phyloP scores from a whole-genome alignment of 2,113 vertebrate species.

The Petaurus breviceps region DNA sequence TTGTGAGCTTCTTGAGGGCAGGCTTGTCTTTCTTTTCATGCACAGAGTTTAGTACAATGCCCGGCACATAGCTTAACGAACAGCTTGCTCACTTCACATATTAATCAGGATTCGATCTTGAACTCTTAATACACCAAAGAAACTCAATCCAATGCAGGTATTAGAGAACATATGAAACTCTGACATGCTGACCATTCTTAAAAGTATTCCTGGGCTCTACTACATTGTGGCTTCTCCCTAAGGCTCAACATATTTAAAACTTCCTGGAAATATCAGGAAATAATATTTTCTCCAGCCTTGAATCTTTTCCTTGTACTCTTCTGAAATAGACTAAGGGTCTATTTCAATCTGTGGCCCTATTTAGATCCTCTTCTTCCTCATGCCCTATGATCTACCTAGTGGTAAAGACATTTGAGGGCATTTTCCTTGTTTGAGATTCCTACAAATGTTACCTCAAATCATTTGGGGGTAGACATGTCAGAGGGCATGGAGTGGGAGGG shows the following conservation, averaged over 20 bases:
- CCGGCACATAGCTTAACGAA: neutral
- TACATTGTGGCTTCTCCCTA: neutral
- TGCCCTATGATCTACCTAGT: neutral
- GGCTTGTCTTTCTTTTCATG: no score
- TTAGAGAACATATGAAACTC: neutral
- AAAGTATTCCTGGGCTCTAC: neutral
- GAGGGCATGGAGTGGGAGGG: neutral
- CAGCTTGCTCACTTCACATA: neutral
- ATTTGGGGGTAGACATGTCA: neutral
- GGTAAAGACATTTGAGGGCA: neutral
- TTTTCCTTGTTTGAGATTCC: neutral
- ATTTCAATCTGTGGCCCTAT: neutral
- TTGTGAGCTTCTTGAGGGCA: neutral
- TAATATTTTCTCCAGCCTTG: neutral
- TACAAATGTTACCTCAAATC: neutral
- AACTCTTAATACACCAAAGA: neutral
- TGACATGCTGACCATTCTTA: neutral
- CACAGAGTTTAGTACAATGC: neutral
- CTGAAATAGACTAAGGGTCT: neutral
- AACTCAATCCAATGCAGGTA: neutral
- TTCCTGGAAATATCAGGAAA: neutral
- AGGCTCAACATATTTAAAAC: neutral
- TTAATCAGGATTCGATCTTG: no score
- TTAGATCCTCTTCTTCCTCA: neutral
- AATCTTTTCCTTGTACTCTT: neutral